phyloP scores from a whole-genome alignment of 2,888 invertebrate genomes.

The Pyralis farinalis region DNA sequence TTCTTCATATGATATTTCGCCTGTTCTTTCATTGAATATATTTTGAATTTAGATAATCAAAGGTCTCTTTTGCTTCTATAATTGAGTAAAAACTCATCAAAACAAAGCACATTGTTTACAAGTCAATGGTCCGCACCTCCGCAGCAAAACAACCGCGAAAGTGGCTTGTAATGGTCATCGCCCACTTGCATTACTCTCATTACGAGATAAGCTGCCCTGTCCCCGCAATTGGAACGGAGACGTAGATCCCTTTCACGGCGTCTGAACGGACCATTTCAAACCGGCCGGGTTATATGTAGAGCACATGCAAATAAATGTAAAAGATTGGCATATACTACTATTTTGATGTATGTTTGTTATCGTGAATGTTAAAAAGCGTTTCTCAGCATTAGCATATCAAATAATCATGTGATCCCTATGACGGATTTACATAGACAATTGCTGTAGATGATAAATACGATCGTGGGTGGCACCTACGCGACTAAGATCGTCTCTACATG shows the following conservation, averaged over 20 bases:
- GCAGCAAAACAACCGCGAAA: not conserved
- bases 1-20: too few relatives aligned
- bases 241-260: not conserved
- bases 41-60: too few relatives aligned
- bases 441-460: too few relatives aligned
- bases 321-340: not conserved
- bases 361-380: too few relatives aligned
- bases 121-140: not conserved
- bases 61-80: too few relatives aligned
- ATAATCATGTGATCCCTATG: too few relatives aligned
- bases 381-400: too few relatives aligned
- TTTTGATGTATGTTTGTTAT: too few relatives aligned
- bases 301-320: not conserved
- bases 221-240: not conserved
- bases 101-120: constrained; percentile 1
- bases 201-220: not conserved
- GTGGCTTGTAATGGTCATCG: constrained; percentile 1
- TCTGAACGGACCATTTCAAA: not conserved
- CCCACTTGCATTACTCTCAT: not conserved
- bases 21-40: too few relatives aligned
- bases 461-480: too few relatives aligned
- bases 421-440: too few relatives aligned
- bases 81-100: not conserved
- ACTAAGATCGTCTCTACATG: too few relatives aligned
- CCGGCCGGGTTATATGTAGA: not conserved